Evolutionary conservation across 2,888 invertebrate species (phyloP).

Genomic region (Hetaerina titia): DNA sequence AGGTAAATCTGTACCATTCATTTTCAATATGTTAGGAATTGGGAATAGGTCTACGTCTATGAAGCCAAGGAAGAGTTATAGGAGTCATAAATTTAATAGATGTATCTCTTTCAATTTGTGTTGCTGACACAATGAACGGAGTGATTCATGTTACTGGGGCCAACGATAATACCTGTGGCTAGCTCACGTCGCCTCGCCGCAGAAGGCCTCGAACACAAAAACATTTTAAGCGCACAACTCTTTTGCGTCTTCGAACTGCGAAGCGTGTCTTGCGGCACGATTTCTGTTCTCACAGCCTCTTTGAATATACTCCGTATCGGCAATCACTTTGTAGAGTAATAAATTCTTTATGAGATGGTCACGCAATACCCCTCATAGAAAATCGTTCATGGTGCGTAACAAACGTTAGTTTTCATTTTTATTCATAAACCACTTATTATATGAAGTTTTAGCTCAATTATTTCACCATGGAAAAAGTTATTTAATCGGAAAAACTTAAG

Average conservation of each 20-base stretch:
- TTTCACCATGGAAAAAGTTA: too few species aligned
- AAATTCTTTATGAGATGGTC: neutral
- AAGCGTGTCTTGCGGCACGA: neutral
- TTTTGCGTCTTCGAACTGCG: neutral
- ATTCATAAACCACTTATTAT: too few species aligned
- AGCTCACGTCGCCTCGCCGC: neutral
- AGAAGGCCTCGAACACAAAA: neutral
- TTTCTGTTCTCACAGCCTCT: neutral
- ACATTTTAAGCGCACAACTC: neutral
- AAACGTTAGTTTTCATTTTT: too few species aligned
- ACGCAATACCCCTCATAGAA: neutral
- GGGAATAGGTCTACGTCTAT: neutral
- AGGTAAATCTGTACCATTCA: neutral
- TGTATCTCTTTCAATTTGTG: conserved; percentile 18
- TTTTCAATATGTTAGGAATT: neutral
- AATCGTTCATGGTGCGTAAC: neutral
- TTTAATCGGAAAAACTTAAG: too few species aligned
- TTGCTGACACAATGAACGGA: neutral
- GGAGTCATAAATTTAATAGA: neutral
- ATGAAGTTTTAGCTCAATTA: too few species aligned
- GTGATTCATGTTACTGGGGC: conserved; percentile 9
- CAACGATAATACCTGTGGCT: neutral
- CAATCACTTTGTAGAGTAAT: neutral
- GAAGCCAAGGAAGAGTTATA: neutral
- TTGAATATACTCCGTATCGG: neutral